A percentile compares a stretch with the other conserved stretches of the same genome.
phyloP scores from a whole-genome alignment of 1,140 invertebrate genomes.

The Drosophila lini region DNA sequence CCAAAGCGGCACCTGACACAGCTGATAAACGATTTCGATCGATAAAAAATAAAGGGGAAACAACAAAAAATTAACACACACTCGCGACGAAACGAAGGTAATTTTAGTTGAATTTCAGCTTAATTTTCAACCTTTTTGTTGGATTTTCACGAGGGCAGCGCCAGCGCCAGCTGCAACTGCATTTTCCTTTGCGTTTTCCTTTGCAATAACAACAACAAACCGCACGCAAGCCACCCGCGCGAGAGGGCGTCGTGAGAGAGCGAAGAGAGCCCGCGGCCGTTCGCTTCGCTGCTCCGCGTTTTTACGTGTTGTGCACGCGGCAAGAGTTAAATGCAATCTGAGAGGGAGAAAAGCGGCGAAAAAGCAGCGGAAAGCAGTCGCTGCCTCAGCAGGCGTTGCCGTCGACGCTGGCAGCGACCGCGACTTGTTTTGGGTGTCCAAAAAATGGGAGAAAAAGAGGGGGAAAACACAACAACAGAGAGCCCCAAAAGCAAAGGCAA shows the following conservation, averaged over 20 bases:
- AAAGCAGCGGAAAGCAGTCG: conserved; percentile 21
- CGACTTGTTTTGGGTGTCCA: conserved; percentile 63
- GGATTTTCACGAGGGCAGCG: conserved; percentile 19
- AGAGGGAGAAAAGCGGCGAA: conserved; percentile 35
- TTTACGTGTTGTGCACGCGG: conserved; percentile 73
- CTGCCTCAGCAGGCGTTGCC: conserved; percentile 36
- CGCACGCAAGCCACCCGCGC: conserved; percentile 40
- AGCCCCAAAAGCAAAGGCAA: conserved; percentile 24
- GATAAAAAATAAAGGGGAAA: conserved; percentile 19
- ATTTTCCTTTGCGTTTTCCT: conserved; percentile 31
- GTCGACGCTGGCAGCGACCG: conserved; percentile 19
- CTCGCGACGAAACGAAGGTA: conserved; percentile 2
- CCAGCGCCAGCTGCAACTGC: conserved; percentile 25
- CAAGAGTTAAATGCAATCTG: conserved; percentile 82
- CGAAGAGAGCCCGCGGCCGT: conserved; percentile 52
- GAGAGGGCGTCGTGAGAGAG: conserved; percentile 13
- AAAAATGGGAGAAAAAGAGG: conserved; percentile 15
- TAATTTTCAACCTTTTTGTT: conserved; percentile 23
- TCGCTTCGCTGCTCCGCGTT: conserved; percentile 56
- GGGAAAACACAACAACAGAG: conserved; percentile 9
- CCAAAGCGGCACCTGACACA: conserved; percentile 49
- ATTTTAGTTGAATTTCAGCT: conserved; percentile 25
- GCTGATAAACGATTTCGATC: conserved; percentile 46
- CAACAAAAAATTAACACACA: conserved; percentile 16
- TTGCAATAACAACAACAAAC: conserved; percentile 41